These are phyloP conservation scores for Drosophila rubida DNA, from an alignment of 2,888 invertebrate species.

Conservation along the genomic window DNA sequence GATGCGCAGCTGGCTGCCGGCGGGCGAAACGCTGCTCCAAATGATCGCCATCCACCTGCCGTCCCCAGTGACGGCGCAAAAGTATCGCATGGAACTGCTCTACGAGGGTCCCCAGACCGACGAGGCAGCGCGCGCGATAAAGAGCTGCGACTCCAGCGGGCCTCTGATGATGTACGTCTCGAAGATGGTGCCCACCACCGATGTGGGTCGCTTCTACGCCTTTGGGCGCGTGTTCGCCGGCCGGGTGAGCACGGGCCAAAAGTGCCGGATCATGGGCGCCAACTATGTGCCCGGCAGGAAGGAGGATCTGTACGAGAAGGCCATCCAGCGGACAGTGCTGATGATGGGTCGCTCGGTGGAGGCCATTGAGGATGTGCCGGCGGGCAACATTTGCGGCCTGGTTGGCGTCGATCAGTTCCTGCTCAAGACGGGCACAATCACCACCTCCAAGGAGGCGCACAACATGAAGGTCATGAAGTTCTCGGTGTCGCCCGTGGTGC, in stretches of 20 bases:
- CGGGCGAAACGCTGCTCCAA: slow-evolving; percentile 99
- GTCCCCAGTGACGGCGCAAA: slow-evolving; percentile 99
- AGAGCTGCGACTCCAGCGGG: slow-evolving; percentile 97
- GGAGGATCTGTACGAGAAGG: slow-evolving; percentile 99
- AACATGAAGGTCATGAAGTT: slow-evolving; percentile 99
- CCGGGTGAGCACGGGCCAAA: slow-evolving; percentile 94
- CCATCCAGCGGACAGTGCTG: slow-evolving; percentile 99
- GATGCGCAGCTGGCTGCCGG: slow-evolving; percentile 99
- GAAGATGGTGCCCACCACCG: slow-evolving; percentile 99
- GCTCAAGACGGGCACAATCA: slow-evolving; percentile 99
- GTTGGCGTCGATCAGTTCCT: slow-evolving; percentile 99
- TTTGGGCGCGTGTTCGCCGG: slow-evolving; percentile 99
- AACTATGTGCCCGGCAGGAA: slow-evolving; percentile 99
- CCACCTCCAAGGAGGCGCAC: slow-evolving; percentile 99
- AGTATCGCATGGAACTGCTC: slow-evolving; percentile 99
- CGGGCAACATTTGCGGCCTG: slow-evolving; percentile 99
- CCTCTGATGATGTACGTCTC: slow-evolving; percentile 99
- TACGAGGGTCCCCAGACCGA: slow-evolving; percentile 99
- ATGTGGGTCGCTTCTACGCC: slow-evolving; percentile 99
- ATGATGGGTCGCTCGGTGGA: slow-evolving; percentile 99
- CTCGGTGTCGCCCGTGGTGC: slow-evolving; percentile 99
- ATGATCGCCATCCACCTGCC: slow-evolving; percentile 99
- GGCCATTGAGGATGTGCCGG: slow-evolving; percentile 99
- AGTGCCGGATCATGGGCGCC: slow-evolving; percentile 99
- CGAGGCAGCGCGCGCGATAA: slow-evolving; percentile 95